A percentile compares a stretch with the other conserved stretches of the same genome.
Evolutionary conservation across 2,113 vertebrate genomes (phyloP).

Genomic region (Pantherophis guttatus): DNA sequence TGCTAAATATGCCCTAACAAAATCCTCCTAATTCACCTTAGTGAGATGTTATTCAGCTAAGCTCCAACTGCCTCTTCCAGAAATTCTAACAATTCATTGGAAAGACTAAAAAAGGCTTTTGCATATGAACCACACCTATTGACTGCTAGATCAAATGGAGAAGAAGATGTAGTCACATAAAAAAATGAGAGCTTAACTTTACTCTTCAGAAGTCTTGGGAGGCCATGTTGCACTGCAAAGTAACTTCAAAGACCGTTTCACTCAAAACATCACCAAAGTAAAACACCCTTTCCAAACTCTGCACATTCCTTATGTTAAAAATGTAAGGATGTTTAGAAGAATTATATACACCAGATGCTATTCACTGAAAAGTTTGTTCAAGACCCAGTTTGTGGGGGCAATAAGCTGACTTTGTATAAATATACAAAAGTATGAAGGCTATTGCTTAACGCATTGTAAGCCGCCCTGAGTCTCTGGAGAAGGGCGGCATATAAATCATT

Average conservation of each 20-base stretch:
- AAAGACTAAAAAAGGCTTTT: not conserved
- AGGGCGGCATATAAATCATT: too few relatives aligned
- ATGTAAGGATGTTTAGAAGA: not conserved
- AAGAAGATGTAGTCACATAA: not conserved
- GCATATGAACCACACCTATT: not conserved
- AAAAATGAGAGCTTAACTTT: not conserved
- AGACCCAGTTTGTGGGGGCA: too few relatives aligned
- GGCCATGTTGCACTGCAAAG: not conserved
- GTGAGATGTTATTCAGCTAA: not conserved
- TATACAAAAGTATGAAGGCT: too few relatives aligned
- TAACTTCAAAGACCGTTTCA: not conserved
- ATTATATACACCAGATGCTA: not conserved
- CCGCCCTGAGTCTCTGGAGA: too few relatives aligned
- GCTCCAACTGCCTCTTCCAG: not conserved
- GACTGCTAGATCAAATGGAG: not conserved
- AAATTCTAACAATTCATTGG: not conserved
- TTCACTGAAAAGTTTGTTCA: not conserved
- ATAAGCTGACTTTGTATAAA: too few relatives aligned
- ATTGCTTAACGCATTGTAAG: too few relatives aligned
- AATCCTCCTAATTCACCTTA: not conserved
- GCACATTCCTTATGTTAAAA: not conserved
- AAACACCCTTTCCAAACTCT: not conserved
- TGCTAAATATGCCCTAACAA: not conserved
- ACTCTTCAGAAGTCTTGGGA: not conserved
- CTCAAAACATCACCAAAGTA: not conserved